These are phyloP conservation scores for Peribatodes rhomboidaria DNA, from an alignment of 2,888 invertebrate species.

Conservation along the genomic window DNA sequence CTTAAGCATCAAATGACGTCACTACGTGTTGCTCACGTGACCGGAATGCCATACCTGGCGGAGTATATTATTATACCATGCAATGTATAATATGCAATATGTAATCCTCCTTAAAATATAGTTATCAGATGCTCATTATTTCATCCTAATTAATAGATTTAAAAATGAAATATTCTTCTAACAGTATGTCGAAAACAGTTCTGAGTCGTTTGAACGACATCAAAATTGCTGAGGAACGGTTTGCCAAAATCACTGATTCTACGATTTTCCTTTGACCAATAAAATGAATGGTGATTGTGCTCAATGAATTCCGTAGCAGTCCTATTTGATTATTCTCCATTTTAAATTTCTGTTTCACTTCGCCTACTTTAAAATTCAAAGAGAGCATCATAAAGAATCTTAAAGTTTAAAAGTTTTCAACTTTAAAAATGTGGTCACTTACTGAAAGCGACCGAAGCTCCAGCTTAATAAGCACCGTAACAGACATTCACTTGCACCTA, in stretches of 20 bases:
- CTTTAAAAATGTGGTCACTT: slow-evolving; percentile 14
- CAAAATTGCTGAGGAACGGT: too few relatives aligned
- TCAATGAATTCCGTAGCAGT: not conserved
- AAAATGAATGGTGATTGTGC: not conserved
- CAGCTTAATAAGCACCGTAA: slow-evolving; percentile 14
- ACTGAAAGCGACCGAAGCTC: slow-evolving; percentile 11
- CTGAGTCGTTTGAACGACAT: too few relatives aligned
- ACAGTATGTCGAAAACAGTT: too few relatives aligned
- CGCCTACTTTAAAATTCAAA: slow-evolving; percentile 15
- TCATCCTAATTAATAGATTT: too few relatives aligned
- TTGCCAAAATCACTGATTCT: not conserved
- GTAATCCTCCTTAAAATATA: too few relatives aligned
- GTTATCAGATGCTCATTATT: too few relatives aligned
- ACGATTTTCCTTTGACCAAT: not conserved
- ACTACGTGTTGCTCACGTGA: too few relatives aligned
- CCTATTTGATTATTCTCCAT: slow-evolving; percentile 3
- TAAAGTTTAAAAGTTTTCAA: slow-evolving; percentile 8
- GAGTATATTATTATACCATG: too few relatives aligned
- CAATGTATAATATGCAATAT: too few relatives aligned
- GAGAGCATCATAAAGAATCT: slow-evolving; percentile 5
- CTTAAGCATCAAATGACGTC: too few relatives aligned
- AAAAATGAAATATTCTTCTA: too few relatives aligned
- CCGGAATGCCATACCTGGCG: too few relatives aligned
- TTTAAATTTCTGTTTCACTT: slow-evolving; percentile 9
- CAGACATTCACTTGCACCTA: slow-evolving; percentile 23